Evolutionary conservation across 2,888 invertebrate genomes (phyloP), one percentile per base, ranked within the genome.

Genomic region (Volucella inanis): DNA sequence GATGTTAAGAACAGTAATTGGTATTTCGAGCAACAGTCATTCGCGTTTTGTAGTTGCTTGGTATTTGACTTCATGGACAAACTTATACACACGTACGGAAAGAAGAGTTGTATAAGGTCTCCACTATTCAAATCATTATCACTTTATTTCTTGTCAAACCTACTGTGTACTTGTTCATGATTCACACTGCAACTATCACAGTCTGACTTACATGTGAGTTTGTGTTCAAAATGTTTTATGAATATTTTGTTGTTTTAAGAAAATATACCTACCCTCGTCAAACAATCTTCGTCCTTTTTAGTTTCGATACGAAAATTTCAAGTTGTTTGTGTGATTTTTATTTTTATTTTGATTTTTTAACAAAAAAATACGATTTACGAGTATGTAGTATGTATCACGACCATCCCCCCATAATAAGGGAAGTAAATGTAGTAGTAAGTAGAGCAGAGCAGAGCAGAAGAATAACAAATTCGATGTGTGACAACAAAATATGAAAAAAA

Each of bases 181-280:
- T 47, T 64, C 15, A 50, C 18, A 65, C 64, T 18, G 50, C 2
- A 59, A 31, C 31, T 52, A 31, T 59, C 39, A 14, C n/a, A 12
- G 31, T 18, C 15, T 50, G 11, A 8, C n/a, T 14, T 49, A 49
- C 49, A 14, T 49, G 9, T 14, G 8, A n/a, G 14, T 14, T 31
- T 31, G 31, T 31, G 31, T 49, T 49, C 43, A 61, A 45, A n/a
- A 41, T 71, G 70, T 61, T 59, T 52, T 57, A 52, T 62, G 49
- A 12, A 41, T 61, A 45, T 45, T 39, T 59, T 62, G 15, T 49
- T 49, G 74, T 41, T 68, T 67, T 62, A 47, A 31, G 18, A 47
- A 31, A 65, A 88, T 89, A 31, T 31, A 92, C 95, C 94, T 94
- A 95, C 95, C 95, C 94, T 95, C 94, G 94, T 94, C 94, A 95